Percentiles rank a stretch among this genome's conserved stretches.
phyloP scores from a whole-genome alignment of 1,140 invertebrate species.

The Vollenhovia emeryi region DNA sequence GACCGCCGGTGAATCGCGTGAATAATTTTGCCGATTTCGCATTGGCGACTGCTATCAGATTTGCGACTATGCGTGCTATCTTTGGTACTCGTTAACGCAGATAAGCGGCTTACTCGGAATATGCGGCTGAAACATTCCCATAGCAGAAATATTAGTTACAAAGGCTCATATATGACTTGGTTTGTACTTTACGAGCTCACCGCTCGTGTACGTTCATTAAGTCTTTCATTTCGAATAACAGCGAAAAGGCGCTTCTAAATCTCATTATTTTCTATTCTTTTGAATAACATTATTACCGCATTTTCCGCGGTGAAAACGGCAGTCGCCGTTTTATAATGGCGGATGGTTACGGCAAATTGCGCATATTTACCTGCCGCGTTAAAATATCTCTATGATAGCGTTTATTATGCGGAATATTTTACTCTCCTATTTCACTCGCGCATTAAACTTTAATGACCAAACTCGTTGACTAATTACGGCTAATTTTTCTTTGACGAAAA shows the following conservation, averaged over 20 bases:
- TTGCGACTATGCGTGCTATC: constrained; percentile 9
- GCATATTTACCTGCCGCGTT: neutral
- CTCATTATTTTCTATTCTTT: constrained; percentile 15
- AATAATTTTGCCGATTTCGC: constrained; percentile 44
- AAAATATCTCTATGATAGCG: neutral
- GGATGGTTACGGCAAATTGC: neutral
- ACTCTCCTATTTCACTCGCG: neutral
- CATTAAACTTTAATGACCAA: neutral
- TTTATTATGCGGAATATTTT: neutral
- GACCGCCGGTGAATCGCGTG: constrained; percentile 20
- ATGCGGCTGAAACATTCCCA: neutral
- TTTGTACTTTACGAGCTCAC: neutral
- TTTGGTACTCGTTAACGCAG: constrained; percentile 43
- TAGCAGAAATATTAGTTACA: neutral
- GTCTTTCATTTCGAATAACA: neutral
- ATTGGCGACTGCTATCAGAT: constrained; percentile 36
- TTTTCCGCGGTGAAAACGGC: neutral
- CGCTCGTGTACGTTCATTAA: neutral
- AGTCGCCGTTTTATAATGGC: no score
- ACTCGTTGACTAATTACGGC: neutral
- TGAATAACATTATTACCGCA: constrained; percentile 10
- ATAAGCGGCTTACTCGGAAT: constrained; percentile 44
- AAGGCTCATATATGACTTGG: constrained; percentile 1
- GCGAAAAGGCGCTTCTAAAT: neutral
- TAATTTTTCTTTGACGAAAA: neutral